phyloP scores from a whole-genome alignment of 2,113 vertebrate species.

The Sardina pilchardus region DNA sequence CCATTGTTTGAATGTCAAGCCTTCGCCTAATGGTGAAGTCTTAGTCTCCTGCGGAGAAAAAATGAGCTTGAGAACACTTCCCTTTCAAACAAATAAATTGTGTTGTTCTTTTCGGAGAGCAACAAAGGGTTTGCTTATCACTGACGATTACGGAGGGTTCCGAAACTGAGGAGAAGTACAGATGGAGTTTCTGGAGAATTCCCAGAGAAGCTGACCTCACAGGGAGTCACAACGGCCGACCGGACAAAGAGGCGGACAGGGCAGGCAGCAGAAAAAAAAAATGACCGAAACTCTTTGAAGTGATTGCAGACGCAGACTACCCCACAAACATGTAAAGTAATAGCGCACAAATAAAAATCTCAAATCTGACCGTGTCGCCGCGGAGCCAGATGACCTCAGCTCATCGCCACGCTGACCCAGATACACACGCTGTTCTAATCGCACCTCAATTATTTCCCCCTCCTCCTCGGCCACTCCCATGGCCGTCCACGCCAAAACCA shows the following conservation, averaged over 20 bases:
- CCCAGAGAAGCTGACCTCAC: background rate
- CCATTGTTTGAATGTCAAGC: background rate
- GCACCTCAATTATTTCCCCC: background rate
- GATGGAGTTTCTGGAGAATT: background rate
- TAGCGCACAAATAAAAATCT: background rate
- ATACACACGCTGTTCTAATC: slow-evolving; percentile 2
- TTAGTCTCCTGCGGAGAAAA: background rate
- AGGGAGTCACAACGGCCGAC: background rate
- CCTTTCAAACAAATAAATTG: background rate
- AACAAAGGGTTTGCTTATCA: background rate
- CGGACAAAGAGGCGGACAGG: background rate
- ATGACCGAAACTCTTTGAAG: background rate
- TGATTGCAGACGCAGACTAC: background rate
- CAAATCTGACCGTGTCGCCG: background rate
- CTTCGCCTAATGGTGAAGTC: background rate
- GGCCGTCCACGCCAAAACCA: background rate
- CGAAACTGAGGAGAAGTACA: background rate
- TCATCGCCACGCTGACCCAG: background rate
- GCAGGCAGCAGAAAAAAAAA: background rate
- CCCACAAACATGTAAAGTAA: background rate
- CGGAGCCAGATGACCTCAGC: slow-evolving; percentile 2
- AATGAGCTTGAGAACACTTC: background rate
- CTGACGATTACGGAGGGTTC: background rate
- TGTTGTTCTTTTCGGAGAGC: background rate
- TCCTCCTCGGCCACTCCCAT: background rate